Evolutionary conservation across 2,797 vertebrate species (phyloP), one percentile per base, ranked within the genome.

Genomic region (Enteromius afrohamiltoni): DNA sequence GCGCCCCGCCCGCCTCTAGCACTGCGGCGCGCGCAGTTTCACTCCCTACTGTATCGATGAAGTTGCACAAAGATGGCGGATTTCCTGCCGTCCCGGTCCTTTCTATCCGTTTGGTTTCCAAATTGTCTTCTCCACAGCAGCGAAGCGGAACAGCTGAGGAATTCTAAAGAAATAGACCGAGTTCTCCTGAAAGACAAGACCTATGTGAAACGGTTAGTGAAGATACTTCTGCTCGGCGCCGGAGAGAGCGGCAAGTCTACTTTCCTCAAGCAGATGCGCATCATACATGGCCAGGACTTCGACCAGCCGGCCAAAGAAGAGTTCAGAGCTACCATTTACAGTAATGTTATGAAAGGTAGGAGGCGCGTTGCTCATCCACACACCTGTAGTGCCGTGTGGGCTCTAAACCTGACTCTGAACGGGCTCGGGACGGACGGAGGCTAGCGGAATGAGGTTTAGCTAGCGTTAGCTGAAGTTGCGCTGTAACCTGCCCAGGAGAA

Each of bases 211-310:
- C 92, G 97, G 86, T 92, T 98, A 7, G 97, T 98, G 29, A 98
- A 98, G 95, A 98, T 98, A 90, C 90, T 99, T 77, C 90, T 99
- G 83, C 96, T 99, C 67, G 97, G 97, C 85, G 97, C 97, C n/a
- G 97, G 97, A 51, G 97, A 99, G 92, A 99, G 97, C 95, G 97
- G 97, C 94, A 98, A 99, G 94, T 97, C 96, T 88, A 99, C 97
- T 88, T 99, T 99, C 94, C 96, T 99, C 83, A 98, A 98, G 93
- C 97, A 99, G 96, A 99, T 98, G 97, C 95, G 97, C 91, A 98
- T 98, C 94, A 98, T 98, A 91, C 97, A 98, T 70, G 97, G 97
- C 29, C 95, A 97, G 91, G 97, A 98, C 92, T 98, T 97, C 95
- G 97, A 98, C 87, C 95, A 96, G 89, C 91, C 93, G 92, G 97